Evolutionary conservation across 2,888 invertebrate species (phyloP).

Genomic region (Lepeophtheirus nordmannii): DNA sequence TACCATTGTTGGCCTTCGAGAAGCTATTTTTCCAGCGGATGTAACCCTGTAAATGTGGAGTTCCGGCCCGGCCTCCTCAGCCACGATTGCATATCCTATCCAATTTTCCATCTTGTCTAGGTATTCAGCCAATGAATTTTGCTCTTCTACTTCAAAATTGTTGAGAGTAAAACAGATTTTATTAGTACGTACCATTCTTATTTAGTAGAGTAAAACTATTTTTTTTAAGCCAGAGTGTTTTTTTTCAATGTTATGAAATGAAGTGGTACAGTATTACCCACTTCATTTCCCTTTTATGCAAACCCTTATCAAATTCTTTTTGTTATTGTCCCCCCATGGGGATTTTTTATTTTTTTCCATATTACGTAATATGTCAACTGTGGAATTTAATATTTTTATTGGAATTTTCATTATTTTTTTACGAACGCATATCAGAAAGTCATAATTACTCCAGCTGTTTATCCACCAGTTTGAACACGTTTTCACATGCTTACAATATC

Average conservation of each 20-base stretch:
- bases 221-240: not conserved
- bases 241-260: not conserved
- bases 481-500: not conserved
- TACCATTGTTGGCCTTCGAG: not conserved
- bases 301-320: not conserved
- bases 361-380: not conserved
- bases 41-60: not conserved
- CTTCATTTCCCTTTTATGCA: not conserved
- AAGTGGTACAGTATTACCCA: not conserved
- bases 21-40: not conserved
- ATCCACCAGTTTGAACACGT: not conserved
- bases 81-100: not conserved
- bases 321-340: not conserved
- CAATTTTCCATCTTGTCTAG: not conserved
- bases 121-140: not conserved
- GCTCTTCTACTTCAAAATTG: not conserved
- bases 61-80: not conserved
- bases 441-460: not conserved
- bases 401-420: too few species aligned
- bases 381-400: not conserved
- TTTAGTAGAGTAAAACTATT: not conserved
- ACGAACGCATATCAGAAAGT: too few species aligned
- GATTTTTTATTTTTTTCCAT: not conserved
- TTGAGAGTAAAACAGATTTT: not conserved
- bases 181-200: not conserved